Conservation (phyloP, 2,113 vertebrate genomes). For the Uria aalge region DNA sequence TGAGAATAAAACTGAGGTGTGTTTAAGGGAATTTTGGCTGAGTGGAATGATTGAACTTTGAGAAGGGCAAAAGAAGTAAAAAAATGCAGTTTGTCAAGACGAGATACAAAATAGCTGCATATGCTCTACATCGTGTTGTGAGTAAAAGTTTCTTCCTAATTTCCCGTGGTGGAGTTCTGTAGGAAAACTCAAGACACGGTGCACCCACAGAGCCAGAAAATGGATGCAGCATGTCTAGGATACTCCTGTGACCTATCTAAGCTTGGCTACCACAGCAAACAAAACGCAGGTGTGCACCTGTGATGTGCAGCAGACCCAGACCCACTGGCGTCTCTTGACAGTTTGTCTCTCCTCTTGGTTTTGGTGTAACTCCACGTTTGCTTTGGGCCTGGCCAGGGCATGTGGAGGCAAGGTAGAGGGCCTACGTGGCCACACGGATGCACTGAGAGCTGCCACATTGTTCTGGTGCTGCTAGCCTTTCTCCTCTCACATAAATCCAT, state of each 20-base stretch:
- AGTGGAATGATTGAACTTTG: not conserved
- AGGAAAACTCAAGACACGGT: not conserved
- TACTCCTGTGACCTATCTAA: not conserved
- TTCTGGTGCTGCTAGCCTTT: not conserved
- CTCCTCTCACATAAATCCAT: not conserved
- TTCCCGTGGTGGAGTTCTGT: not conserved
- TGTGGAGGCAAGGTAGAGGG: not conserved
- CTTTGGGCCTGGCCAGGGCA: not conserved
- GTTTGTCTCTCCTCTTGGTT: not conserved
- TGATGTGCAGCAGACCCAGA: not conserved
- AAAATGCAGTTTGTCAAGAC: not conserved
- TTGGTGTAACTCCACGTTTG: not conserved
- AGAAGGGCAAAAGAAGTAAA: not conserved
- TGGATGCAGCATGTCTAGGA: not conserved
- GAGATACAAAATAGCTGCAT: not conserved
- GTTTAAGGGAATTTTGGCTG: not conserved
- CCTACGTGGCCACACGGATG: rapidly evolving
- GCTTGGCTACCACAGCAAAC: not conserved
- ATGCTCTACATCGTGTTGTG: not conserved
- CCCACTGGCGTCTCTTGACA: rapidly evolving
- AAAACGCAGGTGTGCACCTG: not conserved
- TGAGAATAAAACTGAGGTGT: not conserved
- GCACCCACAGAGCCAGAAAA: not conserved
- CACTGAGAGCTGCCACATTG: not conserved
- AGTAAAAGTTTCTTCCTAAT: not conserved